Evolutionary conservation across 2,888 invertebrate species (phyloP).

Genomic region (Ferdinandea cuprea): DNA sequence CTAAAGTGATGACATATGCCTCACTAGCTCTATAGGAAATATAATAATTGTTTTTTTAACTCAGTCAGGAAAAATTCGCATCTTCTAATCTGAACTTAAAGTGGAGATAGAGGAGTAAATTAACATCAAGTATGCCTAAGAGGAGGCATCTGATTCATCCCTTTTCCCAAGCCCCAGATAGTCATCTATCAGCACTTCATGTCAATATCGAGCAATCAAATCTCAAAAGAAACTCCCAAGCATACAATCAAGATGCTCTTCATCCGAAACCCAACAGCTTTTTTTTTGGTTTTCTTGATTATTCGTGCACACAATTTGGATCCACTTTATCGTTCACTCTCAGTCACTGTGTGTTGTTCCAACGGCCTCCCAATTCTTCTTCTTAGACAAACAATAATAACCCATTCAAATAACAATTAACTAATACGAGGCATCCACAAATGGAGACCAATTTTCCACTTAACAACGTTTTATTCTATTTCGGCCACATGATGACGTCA

Average conservation of each 20-base stretch:
- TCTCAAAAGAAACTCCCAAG: too few relatives aligned
- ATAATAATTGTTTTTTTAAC: too few relatives aligned
- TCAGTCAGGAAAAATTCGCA: too few relatives aligned
- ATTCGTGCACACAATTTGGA: slow-evolving; percentile 5
- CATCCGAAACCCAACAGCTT: neutral
- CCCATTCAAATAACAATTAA: slow-evolving; percentile 74
- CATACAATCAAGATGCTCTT: too few relatives aligned
- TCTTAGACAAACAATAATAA: slow-evolving; percentile 67
- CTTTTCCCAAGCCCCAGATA: neutral
- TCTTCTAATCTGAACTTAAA: neutral
- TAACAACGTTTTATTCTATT: slow-evolving; percentile 66
- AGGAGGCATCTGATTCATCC: neutral
- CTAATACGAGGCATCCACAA: slow-evolving; percentile 65
- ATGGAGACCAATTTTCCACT: slow-evolving; percentile 72
- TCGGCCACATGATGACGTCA: slow-evolving; percentile 17
- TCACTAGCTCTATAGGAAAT: too few relatives aligned
- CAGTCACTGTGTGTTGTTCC: slow-evolving; percentile 4
- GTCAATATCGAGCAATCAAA: too few relatives aligned
- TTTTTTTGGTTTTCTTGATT: slow-evolving; percentile 9
- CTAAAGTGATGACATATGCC: too few relatives aligned
- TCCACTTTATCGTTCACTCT: slow-evolving; percentile 54
- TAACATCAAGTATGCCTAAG: neutral
- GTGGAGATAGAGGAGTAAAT: neutral
- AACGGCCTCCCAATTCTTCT: slow-evolving; percentile 19
- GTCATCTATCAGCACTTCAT: too few relatives aligned